Percentiles rank a stretch among this genome's conserved stretches.
Conservation (phyloP, 2,797 vertebrate species). For the Psittacula derbiana region DNA sequence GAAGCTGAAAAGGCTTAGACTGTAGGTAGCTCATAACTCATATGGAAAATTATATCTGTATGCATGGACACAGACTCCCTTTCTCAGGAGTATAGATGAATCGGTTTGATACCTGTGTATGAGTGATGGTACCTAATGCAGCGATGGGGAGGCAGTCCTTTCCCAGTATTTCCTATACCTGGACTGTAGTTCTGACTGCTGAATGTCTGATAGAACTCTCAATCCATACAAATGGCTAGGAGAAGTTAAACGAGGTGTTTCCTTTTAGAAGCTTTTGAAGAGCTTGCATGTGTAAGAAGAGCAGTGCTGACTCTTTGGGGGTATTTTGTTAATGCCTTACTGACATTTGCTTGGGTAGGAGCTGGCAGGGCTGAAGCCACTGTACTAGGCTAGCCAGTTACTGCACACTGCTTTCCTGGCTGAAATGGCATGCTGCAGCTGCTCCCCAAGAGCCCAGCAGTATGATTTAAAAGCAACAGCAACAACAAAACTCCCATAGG, state of each 20-base stretch:
- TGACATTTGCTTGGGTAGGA: not conserved
- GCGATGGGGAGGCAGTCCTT: not conserved
- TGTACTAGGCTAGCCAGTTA: not conserved
- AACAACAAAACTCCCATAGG: constrained; percentile 8
- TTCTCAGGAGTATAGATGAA: not conserved
- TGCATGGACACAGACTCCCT: not conserved
- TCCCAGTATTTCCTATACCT: rapidly evolving
- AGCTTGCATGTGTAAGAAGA: not conserved
- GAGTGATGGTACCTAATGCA: not conserved
- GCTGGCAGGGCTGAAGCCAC: not conserved
- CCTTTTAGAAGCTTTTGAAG: not conserved
- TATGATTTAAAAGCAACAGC: constrained; percentile 43
- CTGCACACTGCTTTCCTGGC: not conserved
- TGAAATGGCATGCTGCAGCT: constrained; percentile 46
- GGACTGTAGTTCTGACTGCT: not conserved
- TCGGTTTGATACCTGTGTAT: not conserved
- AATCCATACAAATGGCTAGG: not conserved
- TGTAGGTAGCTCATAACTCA: not conserved
- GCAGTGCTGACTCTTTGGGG: rapidly evolving
- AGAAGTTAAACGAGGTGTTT: not conserved
- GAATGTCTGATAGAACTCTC: not conserved
- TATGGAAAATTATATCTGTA: not conserved
- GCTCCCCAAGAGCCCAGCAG: constrained; percentile 16
- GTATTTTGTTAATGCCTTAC: not conserved
- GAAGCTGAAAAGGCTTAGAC: not conserved